Evolutionary conservation across 2,888 invertebrate species (phyloP), one percentile per base, ranked within the genome.

Genomic region (Nysson spinosus): DNA sequence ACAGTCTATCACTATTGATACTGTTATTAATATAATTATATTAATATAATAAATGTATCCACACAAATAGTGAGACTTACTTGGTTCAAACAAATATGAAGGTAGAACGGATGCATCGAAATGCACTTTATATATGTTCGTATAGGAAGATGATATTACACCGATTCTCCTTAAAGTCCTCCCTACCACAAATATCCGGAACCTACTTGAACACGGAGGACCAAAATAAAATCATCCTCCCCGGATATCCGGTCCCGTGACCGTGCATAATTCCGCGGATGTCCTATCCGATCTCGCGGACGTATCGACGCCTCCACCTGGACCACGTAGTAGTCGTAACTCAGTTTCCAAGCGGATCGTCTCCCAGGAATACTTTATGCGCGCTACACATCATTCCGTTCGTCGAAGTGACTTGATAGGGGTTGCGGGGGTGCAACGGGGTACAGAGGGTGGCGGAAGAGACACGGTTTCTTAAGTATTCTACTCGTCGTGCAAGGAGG

Each of bases 351-450:
- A 75, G 79, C 62, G 82, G 82, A 83, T 83, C 83, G 82, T 80
- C 82, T 78, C 78, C 61, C 57, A 79, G 77, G 82, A 85, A 85
- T 85, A 84, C 83, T 83, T 85, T 85, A 85, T 84, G 84, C 83
- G 83, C 79, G 75, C 73, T 77, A 62, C 71, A 69, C 69, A 62
- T 76, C 77, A 77, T 69, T 56, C 64, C 44, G 42, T 26, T 30
- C 52, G 50, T 30, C 24, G 39, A 20, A 42, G 44, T 22, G 54
- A 35, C 20, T 32, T 37, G 34, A 35, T 46, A 22, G 16, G 11
- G 34, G 35, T 22, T 37, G 17, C 28, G 34, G 11, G 39, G 34
- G 32, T 49, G 22, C 43, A n/a, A 19, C 19, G 39, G 20, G 11
- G 37, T 12, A 14, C 54, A n/a, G 11, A 49, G 39, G 43, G 43